Base-by-base conservation (phyloP, 1,140 invertebrate species). In the Argopecten irradians region DNA sequence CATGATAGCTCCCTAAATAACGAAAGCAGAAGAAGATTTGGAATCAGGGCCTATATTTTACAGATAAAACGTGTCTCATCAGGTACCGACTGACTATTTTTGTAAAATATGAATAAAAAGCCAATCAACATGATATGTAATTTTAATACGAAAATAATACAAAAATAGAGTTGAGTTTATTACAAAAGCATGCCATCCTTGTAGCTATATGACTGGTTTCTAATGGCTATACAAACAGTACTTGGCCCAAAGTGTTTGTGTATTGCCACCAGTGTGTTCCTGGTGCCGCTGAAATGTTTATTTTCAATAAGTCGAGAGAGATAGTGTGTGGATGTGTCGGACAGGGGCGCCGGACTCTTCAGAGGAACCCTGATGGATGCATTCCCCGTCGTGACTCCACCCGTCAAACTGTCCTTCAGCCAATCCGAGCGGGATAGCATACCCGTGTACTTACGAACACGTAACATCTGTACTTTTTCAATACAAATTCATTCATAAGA, bases 341-440 rank as follows among this genome's bases (percentile, higher is more conserved):
- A 71, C 55, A 16, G 13, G 55, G 55, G 55, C 55, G 55, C 55
- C 55, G 55, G 55, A 71, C 55, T n/a, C 28, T 28, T 71, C 55
- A 71, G n/a, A 2, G 8, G n/a, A 71, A 71, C 5, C n/a, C 55
- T 28, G 5, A 3, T 28, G 55, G 1, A 7, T n/a, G 28, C 55
- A 71, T 71, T 71, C 55, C 55, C 55, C 55, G 55, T n/a, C 55
- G 55, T n/a, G n/a, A 71, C 55, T 71, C 55, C n/a, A 28, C 55
- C 55, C 55, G 55, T 71, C 55, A 71, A 28, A 22, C 36, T n/a
- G 55, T 71, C 55, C 13, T 28, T 71, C 55, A 71, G 0, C 22
- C 55, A 16, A 71, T 0, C n/a, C 5, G 22, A 28, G 55, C 55
- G n/a, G 28, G n/a, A 46, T 46, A 46, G 13, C 5, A 19, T 46